phyloP scores from a whole-genome alignment of 2,888 invertebrate genomes.

The Saturnia pavonia region DNA sequence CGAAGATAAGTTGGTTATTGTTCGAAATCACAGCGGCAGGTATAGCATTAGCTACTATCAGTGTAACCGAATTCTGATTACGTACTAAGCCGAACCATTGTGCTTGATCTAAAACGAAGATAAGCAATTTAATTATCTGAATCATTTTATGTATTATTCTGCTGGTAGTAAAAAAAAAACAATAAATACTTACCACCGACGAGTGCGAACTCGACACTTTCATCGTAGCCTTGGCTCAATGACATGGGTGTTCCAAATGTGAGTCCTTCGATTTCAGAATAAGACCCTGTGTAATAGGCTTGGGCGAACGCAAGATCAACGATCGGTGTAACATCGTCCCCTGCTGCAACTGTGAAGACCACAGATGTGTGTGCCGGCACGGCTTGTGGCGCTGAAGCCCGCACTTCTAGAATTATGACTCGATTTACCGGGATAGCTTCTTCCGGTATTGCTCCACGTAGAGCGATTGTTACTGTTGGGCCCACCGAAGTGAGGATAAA shows the following conservation, averaged over 20 bases:
- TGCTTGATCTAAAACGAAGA: constrained; percentile 34
- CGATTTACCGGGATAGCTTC: constrained; percentile 35
- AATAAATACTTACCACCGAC: constrained; percentile 36
- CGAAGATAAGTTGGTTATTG: constrained; percentile 39
- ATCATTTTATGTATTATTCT: neutral
- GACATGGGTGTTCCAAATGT: constrained; percentile 36
- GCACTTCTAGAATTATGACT: constrained; percentile 38
- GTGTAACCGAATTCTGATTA: constrained; percentile 26
- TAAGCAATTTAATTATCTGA: neutral
- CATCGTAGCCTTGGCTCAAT: constrained; percentile 40
- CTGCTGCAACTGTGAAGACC: constrained; percentile 32
- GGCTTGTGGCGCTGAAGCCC: constrained; percentile 38
- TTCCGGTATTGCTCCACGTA: constrained; percentile 20
- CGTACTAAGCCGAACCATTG: constrained; percentile 36
- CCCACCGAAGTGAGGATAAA: constrained; percentile 29
- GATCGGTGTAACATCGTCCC: constrained; percentile 15
- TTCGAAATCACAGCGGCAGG: constrained; percentile 36
- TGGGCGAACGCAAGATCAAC: constrained; percentile 31
- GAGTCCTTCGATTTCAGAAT: constrained; percentile 36
- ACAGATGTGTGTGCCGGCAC: constrained; percentile 38
- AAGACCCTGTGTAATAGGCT: constrained; percentile 41
- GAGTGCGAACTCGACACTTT: constrained; percentile 39
- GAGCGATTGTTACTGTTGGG: constrained; percentile 30
- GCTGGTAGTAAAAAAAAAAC: neutral
- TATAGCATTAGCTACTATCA: constrained; percentile 29